phyloP scores from a whole-genome alignment of 1,140 invertebrate genomes.

The Drosophila mayri region DNA sequence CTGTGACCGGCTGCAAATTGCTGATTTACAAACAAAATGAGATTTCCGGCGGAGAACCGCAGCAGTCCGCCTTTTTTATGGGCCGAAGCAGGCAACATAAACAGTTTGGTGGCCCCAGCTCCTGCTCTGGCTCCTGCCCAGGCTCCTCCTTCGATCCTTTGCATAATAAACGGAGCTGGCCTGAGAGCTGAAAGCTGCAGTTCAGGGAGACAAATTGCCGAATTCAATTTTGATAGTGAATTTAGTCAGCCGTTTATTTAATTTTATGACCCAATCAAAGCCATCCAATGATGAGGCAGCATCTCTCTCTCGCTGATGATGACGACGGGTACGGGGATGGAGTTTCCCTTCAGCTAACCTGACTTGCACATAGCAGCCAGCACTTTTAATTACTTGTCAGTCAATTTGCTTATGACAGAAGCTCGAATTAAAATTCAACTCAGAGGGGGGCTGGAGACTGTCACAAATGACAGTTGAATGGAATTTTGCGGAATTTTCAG shows the following conservation, averaged over 20 bases:
- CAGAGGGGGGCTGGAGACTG: slow-evolving; percentile 1
- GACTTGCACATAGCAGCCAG: slow-evolving; percentile 15
- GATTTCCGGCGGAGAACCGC: slow-evolving; percentile 64
- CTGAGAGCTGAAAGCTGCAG: slow-evolving; percentile 13
- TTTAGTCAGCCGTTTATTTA: slow-evolving; percentile 76
- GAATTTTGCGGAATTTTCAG: slow-evolving; percentile 47
- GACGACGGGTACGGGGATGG: background rate
- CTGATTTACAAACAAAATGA: slow-evolving; percentile 83
- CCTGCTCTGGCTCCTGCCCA: background rate
- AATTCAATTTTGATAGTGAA: slow-evolving; percentile 81
- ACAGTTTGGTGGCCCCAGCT: slow-evolving; percentile 47
- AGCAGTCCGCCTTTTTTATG: slow-evolving; percentile 61
- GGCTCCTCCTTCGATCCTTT: slow-evolving; percentile 33
- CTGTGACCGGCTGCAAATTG: slow-evolving; percentile 75
- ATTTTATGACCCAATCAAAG: slow-evolving; percentile 69
- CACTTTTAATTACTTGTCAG: slow-evolving; percentile 73
- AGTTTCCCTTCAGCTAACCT: background rate
- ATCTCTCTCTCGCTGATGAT: background rate
- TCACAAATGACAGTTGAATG: slow-evolving; percentile 78
- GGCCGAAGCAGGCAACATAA: slow-evolving; percentile 52
- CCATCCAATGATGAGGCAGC: slow-evolving; percentile 30
- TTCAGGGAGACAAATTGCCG: slow-evolving; percentile 74
- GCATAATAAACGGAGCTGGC: slow-evolving; percentile 66
- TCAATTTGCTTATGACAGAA: slow-evolving; percentile 63
- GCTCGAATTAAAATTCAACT: slow-evolving; percentile 56